Evolutionary conservation across 2,113 vertebrate species (phyloP), one percentile per base, ranked within the genome.

Genomic region (Paradoxurus hermaphroditus): DNA sequence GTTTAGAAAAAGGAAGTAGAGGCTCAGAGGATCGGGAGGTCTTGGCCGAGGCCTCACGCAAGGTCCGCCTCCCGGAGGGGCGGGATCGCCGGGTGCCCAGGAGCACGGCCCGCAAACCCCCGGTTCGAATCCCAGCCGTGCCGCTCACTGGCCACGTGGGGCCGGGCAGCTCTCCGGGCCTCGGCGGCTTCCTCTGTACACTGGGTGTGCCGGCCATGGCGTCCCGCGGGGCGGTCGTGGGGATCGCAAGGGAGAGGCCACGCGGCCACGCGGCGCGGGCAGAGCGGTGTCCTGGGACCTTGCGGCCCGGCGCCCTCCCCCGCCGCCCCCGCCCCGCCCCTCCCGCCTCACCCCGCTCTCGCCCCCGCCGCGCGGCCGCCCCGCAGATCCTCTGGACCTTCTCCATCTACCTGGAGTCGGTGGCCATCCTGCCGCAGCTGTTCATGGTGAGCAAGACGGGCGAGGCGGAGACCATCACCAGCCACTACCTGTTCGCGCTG

Each of bases 391-490:
- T 99, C 94, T 99, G 98, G 98, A 98, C 98, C 14, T 99, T 99
- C 96, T 99, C 98, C 83, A 98, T 99, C 86, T 99, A 98, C 91
- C 96, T 99, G 93, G 98, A 99, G 97, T 98, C 98, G 0, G 98
- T 99, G 73, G 98, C 98, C 95, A 99, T 99, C 94, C 51, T 98
- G 96, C 98, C 98, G 0, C 98, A 99, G 91, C 97, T 99, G 29
- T 99, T 99, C 96, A 98, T 99, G 98, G 98, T 99, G 65, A 99
- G 98, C 97, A 99, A 99, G 96, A 99, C 98, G 0, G 98, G 98
- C 0, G 98, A 99, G 96, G 98, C 98, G 0, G 98, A 99, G 97
- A 98, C 98, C 94, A 99, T 99, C 94, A 99, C 98, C 84, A 99
- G 98, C 94, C 98, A 99, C 94, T 99, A 99, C 95, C 90, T 99